Percentiles rank a stretch among this genome's conserved stretches.
phyloP scores from a whole-genome alignment of 1,140 invertebrate genomes.

The Scylla paramamosain region DNA sequence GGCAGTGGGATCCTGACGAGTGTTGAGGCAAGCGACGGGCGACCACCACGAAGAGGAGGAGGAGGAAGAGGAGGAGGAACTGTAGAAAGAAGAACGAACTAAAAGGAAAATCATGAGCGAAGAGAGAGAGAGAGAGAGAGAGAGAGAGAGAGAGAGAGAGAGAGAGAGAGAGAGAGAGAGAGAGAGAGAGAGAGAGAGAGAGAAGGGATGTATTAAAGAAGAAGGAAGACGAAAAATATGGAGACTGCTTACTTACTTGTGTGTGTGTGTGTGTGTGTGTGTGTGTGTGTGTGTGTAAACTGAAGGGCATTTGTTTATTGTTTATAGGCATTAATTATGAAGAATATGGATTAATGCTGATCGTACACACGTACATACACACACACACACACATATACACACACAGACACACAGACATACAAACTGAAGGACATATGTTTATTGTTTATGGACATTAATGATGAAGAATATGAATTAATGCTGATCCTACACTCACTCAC shows the following conservation, averaged over 20 bases:
- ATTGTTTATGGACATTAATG: too few species aligned
- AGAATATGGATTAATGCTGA: too few species aligned
- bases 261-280: conserved; percentile 61
- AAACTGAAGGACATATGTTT: too few species aligned
- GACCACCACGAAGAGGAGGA: background rate
- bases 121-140: conserved; percentile 12
- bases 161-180: background rate
- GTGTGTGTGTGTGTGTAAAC: conserved; percentile 52
- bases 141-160: conserved; percentile 7
- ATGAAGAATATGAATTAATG: too few species aligned
- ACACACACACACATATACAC: too few species aligned
- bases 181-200: background rate
- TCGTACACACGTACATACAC: too few species aligned
- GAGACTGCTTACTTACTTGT: background rate
- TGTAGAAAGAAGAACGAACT: background rate
- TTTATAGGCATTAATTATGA: too few species aligned
- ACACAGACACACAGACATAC: too few species aligned
- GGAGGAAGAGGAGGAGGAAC: background rate
- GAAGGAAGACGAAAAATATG: background rate
- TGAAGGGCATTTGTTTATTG: too few species aligned
- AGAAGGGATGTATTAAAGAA: background rate
- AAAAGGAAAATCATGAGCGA: background rate
- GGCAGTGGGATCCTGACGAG: background rate
- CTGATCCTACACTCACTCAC: too few species aligned
- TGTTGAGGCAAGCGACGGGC: background rate